Evolutionary conservation across 2,113 vertebrate genomes (phyloP).

Genomic region (Onychostruthus taczanowskii): DNA sequence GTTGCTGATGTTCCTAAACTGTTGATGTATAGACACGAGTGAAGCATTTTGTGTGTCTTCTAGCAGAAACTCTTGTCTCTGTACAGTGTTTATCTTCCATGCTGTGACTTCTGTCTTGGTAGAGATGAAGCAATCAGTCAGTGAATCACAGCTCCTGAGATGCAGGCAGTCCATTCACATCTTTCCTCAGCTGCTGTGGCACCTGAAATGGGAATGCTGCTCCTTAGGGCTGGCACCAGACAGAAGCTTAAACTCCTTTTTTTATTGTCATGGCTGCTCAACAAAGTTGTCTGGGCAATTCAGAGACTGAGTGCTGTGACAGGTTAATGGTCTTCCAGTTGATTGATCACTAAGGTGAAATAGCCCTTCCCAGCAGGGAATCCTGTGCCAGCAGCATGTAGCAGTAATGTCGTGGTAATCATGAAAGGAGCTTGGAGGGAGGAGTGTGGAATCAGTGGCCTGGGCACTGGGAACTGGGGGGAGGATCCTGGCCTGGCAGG

Average conservation of each 20-base stretch:
- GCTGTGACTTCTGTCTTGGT: neutral
- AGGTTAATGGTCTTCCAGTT: slow-evolving; percentile 7
- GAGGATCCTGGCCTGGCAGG: neutral
- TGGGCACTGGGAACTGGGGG: neutral
- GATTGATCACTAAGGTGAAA: neutral
- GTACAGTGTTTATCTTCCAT: neutral
- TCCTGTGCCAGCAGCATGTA: neutral
- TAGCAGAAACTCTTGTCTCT: neutral
- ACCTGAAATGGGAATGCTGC: neutral
- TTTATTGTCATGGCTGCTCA: neutral
- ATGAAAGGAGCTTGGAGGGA: neutral
- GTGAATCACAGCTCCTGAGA: neutral
- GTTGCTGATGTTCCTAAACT: neutral
- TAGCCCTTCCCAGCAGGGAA: neutral
- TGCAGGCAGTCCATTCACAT: neutral
- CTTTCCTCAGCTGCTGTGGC: neutral
- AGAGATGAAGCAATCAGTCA: neutral
- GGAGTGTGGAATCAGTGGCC: neutral
- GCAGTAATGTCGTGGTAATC: neutral
- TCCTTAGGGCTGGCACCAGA: neutral
- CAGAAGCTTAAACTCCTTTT: neutral
- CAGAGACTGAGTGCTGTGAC: neutral
- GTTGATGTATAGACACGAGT: neutral
- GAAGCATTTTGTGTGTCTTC: neutral
- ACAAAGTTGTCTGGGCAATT: neutral